phyloP scores from a whole-genome alignment of 1,140 invertebrate species.

The Tetragnatha versicolor region DNA sequence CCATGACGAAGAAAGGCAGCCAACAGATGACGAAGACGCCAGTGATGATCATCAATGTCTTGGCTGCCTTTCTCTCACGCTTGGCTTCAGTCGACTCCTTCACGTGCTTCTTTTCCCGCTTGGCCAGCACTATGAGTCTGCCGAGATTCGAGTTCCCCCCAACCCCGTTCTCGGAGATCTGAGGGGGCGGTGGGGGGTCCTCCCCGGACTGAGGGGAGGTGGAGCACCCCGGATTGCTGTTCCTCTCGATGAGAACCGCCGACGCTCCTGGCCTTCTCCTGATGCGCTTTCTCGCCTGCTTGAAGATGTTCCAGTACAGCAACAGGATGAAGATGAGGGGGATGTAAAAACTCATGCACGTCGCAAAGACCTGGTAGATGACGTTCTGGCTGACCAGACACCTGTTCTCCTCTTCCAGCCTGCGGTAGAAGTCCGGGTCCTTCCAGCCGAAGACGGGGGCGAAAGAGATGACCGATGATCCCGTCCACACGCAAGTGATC shows the following conservation, averaged over 20 bases:
- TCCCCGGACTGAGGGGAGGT: conserved; percentile 45
- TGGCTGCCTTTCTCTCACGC: conserved; percentile 87
- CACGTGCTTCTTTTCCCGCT: conserved; percentile 63
- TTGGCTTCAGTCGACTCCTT: conserved; percentile 82
- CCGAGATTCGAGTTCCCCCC: conserved; percentile 36
- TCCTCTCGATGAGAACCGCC: conserved; percentile 55
- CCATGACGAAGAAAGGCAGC: conserved; percentile 92
- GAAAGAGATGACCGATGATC: conserved; percentile 84
- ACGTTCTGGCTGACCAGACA: conserved; percentile 95
- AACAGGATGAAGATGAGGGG: conserved; percentile 89
- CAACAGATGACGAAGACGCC: conserved; percentile 92
- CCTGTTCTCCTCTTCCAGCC: conserved; percentile 78
- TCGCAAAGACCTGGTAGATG: conserved; percentile 81
- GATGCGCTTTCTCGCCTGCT: conserved; percentile 84
- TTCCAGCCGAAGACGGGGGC: conserved; percentile 87
- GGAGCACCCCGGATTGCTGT: conserved; percentile 38
- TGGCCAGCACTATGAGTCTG: conserved; percentile 17
- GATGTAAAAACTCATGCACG: conserved; percentile 93
- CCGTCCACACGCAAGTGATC: conserved; percentile 87
- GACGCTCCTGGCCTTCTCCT: conserved; percentile 70
- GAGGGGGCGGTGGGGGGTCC: conserved; percentile 36
- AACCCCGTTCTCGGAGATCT: conserved; percentile 47
- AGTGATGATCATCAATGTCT: conserved; percentile 91
- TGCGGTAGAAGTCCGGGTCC: conserved; percentile 81
- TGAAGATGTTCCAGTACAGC: conserved; percentile 94